Evolutionary conservation across 2,113 vertebrate species (phyloP).

Genomic region (Atlantisia rogersi): DNA sequence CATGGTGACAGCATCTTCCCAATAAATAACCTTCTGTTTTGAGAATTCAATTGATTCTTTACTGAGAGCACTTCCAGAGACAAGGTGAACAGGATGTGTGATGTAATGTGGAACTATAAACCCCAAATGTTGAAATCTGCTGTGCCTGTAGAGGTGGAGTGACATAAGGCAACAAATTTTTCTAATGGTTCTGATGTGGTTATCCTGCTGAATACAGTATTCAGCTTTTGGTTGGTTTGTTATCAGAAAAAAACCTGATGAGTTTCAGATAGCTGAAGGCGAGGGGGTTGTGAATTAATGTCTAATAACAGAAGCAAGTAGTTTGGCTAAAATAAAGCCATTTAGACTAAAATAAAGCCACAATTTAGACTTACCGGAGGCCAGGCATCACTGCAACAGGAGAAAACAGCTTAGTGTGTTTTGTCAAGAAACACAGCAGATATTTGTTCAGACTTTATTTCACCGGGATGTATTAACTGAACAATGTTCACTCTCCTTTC

Average conservation of each 20-base stretch:
- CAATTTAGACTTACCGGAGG: background rate
- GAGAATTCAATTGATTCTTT: background rate
- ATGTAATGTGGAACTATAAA: background rate
- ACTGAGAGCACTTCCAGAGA: background rate
- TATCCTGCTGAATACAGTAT: background rate
- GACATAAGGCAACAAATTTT: background rate
- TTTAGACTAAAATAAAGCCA: background rate
- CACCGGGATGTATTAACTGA: background rate
- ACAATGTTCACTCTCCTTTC: background rate
- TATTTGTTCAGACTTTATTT: background rate
- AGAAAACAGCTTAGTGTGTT: background rate
- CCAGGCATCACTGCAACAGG: background rate
- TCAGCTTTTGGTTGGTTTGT: background rate
- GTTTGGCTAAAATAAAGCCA: background rate
- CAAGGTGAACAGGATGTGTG: background rate
- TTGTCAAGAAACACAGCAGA: background rate
- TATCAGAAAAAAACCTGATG: background rate
- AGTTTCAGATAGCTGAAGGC: background rate
- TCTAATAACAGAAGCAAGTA: background rate
- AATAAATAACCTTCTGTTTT: background rate
- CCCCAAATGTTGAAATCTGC: background rate
- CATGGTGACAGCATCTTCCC: background rate
- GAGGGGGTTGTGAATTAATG: background rate
- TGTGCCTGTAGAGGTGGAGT: background rate
- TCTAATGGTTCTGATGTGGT: conserved; percentile 31